Percentiles rank a stretch among this genome's conserved stretches.
These are phyloP conservation scores for Eurois occulta DNA, from an alignment of 2,888 invertebrate genomes.

Conservation along the genomic window DNA sequence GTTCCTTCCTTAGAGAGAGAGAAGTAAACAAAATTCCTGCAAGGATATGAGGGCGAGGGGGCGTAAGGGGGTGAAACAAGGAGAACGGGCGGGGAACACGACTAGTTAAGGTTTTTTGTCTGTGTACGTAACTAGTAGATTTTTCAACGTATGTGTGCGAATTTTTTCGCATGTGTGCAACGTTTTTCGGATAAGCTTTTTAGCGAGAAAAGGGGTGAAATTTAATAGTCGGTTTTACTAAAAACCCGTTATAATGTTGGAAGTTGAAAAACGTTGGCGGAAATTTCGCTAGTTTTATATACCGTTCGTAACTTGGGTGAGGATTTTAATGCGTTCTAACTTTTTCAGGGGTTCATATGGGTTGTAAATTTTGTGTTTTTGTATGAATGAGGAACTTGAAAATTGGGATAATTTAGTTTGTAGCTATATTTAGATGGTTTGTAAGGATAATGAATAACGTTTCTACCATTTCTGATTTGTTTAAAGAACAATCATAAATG, in stretches of 20 bases:
- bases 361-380: constrained; percentile 43
- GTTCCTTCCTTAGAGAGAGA: constrained; percentile 86
- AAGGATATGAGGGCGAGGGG: constrained; percentile 85
- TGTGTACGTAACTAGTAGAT: constrained; percentile 77
- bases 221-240: constrained; percentile 76
- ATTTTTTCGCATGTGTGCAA: constrained; percentile 70
- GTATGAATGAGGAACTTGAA: background rate
- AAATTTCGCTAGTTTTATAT: constrained; percentile 61
- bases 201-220: constrained; percentile 78
- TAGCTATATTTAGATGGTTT: background rate
- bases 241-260: constrained; percentile 71
- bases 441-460: background rate
- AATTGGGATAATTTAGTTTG: constrained; percentile 18
- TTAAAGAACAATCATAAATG: background rate
- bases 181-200: constrained; percentile 81
- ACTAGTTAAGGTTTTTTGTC: constrained; percentile 89
- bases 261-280: constrained; percentile 66
- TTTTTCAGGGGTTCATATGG: constrained; percentile 45
- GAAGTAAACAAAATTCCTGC: constrained; percentile 90
- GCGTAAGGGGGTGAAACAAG: constrained; percentile 57
- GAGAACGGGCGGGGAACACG: constrained; percentile 59
- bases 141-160: constrained; percentile 62
- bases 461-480: background rate
- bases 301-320: constrained; percentile 53
- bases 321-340: constrained; percentile 60